Percentiles rank a stretch among this genome's conserved stretches.
Conservation (phyloP, 2,888 invertebrate genomes). For the Marasmarcha lunaedactyla region DNA sequence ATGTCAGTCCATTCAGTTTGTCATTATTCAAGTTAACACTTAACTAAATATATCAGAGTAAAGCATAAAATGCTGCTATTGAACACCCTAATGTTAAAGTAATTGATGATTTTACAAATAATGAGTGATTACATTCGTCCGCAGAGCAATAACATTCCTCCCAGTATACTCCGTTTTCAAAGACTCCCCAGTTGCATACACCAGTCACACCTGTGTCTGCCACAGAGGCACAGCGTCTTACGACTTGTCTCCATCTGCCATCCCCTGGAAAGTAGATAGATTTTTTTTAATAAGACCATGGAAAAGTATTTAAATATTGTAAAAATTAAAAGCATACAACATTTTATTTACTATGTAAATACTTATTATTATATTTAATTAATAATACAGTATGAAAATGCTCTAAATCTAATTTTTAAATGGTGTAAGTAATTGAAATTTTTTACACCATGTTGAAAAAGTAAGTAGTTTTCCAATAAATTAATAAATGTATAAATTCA, state of each 20-base stretch:
- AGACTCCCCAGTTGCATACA: constrained; percentile 96
- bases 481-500: too few relatives aligned
- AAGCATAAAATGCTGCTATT: not conserved
- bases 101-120: constrained; percentile 26
- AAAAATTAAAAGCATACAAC: constrained; percentile 28
- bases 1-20: too few relatives aligned
- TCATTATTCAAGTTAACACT: too few relatives aligned
- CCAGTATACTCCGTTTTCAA: constrained; percentile 95
- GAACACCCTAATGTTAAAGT: constrained; percentile 20
- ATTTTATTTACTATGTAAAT: too few relatives aligned
- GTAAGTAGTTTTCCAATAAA: too few relatives aligned
- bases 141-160: constrained; percentile 96
- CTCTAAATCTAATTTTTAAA: too few relatives aligned
- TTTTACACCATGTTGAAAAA: too few relatives aligned
- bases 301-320: not conserved
- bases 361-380: too few relatives aligned
- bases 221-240: constrained; percentile 89
- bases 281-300: constrained; percentile 1
- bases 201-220: constrained; percentile 93
- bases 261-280: constrained; percentile 78
- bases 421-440: too few relatives aligned
- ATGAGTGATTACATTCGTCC: constrained; percentile 83
- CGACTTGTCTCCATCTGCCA: constrained; percentile 93
- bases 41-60: too few relatives aligned
- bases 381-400: too few relatives aligned